phyloP scores from a whole-genome alignment of 2,113 vertebrate genomes.

The Mellivora capensis region DNA sequence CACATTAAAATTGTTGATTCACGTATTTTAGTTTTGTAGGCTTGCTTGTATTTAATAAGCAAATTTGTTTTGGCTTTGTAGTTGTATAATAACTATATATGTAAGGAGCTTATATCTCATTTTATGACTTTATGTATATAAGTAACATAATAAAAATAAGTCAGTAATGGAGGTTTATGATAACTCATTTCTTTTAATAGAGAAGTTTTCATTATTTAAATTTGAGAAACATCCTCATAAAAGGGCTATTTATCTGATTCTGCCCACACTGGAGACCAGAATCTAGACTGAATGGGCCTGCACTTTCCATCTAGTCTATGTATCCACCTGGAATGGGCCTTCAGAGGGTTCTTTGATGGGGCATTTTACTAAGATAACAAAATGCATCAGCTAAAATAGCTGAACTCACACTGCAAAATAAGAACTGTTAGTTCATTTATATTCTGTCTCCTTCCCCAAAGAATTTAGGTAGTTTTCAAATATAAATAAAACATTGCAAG shows the following conservation, averaged over 20 bases:
- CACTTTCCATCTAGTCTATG: not conserved
- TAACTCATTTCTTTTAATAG: not conserved
- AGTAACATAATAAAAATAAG: conserved; percentile 16
- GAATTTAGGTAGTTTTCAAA: conserved; percentile 19
- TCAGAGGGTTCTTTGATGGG: not conserved
- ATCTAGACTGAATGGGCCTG: not conserved
- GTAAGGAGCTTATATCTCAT: not conserved
- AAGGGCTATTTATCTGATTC: not conserved
- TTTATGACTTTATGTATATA: conserved; percentile 28
- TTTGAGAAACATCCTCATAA: not conserved
- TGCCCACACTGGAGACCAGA: not conserved
- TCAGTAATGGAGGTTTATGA: not conserved
- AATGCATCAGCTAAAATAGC: conserved; percentile 20
- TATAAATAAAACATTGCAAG: conserved; percentile 15
- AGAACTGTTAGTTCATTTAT: conserved; percentile 36
- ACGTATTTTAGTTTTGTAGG: not conserved
- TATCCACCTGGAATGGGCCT: not conserved
- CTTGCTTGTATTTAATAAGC: conserved; percentile 25
- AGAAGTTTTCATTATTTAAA: not conserved
- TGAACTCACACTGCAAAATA: not conserved
- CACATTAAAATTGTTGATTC: not conserved
- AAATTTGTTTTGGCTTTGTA: conserved; percentile 3
- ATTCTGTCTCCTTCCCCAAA: conserved; percentile 1
- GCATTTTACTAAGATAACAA: conserved; percentile 16
- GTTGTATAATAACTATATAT: not conserved